Evolutionary conservation across 2,113 vertebrate genomes (phyloP).

Genomic region (Cacatua alba): DNA sequence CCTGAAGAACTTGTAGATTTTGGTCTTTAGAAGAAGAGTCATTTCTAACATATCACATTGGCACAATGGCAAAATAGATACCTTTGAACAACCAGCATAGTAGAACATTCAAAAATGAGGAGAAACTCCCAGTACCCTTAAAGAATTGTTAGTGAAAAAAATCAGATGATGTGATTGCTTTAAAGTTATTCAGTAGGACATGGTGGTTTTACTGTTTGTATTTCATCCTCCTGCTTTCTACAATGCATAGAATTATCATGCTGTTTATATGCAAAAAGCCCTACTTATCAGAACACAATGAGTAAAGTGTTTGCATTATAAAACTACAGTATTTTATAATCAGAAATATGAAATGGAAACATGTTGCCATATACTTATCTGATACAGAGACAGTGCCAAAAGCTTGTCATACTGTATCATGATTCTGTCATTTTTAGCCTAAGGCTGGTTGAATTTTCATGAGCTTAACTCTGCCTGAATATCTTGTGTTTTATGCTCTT

Average conservation of each 20-base stretch:
- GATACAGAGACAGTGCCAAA: conserved; percentile 26
- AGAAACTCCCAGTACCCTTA: background rate
- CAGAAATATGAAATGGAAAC: conserved; percentile 39
- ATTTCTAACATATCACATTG: background rate
- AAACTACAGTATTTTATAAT: conserved; percentile 35
- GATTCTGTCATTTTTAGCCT: conserved; percentile 49
- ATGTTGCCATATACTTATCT: conserved; percentile 7
- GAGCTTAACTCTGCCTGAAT: conserved; percentile 30
- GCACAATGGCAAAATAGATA: background rate
- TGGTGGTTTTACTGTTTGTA: conserved; percentile 13
- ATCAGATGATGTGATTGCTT: background rate
- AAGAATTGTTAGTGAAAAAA: background rate
- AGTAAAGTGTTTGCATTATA: conserved; percentile 28
- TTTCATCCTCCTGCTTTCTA: conserved; percentile 22
- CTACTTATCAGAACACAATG: conserved; percentile 20
- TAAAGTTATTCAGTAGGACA: background rate
- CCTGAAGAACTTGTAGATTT: background rate
- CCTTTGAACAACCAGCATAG: background rate
- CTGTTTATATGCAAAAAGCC: background rate
- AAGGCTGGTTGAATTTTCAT: conserved; percentile 40
- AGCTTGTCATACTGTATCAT: conserved; percentile 36
- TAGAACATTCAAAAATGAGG: background rate
- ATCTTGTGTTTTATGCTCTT: conserved; percentile 35
- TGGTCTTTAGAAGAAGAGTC: background rate
- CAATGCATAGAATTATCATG: background rate